Conservation (phyloP, 2,888 invertebrate genomes). For the Pantelozetes paolii region DNA sequence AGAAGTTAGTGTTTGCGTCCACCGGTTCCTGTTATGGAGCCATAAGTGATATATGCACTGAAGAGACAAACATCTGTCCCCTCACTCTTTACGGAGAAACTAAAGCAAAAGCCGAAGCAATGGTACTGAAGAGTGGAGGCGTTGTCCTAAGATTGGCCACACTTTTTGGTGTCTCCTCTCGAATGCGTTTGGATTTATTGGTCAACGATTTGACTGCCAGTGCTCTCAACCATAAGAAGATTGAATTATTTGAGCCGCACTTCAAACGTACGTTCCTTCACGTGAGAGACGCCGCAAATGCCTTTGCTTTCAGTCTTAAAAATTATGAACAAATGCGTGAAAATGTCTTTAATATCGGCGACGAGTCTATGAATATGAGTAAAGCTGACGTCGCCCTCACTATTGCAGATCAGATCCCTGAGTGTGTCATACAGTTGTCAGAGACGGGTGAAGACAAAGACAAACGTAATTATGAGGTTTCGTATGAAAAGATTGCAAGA, state of each 20-base stretch:
- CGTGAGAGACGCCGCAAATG: conserved; percentile 52
- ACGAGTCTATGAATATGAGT: conserved; percentile 53
- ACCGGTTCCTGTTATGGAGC: conserved; percentile 54
- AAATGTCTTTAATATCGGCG: conserved; percentile 52
- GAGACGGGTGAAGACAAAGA: conserved; percentile 52
- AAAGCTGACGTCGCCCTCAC: conserved; percentile 51
- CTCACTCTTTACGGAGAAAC: conserved; percentile 52
- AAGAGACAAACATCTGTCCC: conserved; percentile 52
- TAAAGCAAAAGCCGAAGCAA: conserved; percentile 52
- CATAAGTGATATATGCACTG: conserved; percentile 52
- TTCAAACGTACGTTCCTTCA: conserved; percentile 53
- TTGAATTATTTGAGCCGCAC: conserved; percentile 52
- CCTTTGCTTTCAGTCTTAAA: conserved; percentile 52
- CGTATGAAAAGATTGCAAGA: conserved; percentile 51
- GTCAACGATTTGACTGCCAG: conserved; percentile 52
- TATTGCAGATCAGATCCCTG: conserved; percentile 50
- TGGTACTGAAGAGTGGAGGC: conserved; percentile 50
- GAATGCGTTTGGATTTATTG: conserved; percentile 53
- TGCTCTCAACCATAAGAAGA: conserved; percentile 50
- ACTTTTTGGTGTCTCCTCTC: conserved; percentile 53
- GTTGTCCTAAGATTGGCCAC: conserved; percentile 53
- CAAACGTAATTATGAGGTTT: conserved; percentile 53
- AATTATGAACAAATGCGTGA: conserved; percentile 51
- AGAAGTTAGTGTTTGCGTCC: conserved; percentile 52
- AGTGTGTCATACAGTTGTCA: conserved; percentile 50